Base-by-base conservation (phyloP, 2,888 invertebrate genomes). In the Brenthis daphne region DNA sequence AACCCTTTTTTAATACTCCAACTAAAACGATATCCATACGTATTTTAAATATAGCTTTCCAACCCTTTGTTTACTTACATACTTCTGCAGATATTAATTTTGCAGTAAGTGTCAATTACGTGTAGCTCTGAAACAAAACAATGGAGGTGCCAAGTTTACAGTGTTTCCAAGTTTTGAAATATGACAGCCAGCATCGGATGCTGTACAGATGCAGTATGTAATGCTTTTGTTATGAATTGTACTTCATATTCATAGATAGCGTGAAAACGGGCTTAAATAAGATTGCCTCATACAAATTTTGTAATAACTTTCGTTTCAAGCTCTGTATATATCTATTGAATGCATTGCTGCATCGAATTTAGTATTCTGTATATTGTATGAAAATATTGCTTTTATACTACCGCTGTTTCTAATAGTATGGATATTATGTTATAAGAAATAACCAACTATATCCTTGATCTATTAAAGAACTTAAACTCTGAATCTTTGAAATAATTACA, bases 41-140 rank as follows among this genome's bases (percentile, higher is more conserved):
- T 56, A 70, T 65, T 63, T 57, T 66, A 65, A 64, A 54, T 65
- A 71, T 61, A 56, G 24, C 64, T 20, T 24, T 51, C 37, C 71
- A 51, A 55, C 68, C 70, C 70, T 73, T 73, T 73, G 68, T 68
- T 73, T 68, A 66, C 70, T 57, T 68, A 65, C 65, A 70, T 72
- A 73, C 72, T 70, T 66, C 61, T 65, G 65, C 70, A 64, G 70
- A 73, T 73, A 73, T 73, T 73, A 73, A 73, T 73, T 70, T 70
- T 68, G 60, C 63, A 61, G 61, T 48, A 53, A 69, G 64, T 60
- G 64, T 60, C 70, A 70, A 72, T 74, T 76, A 74, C 76, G 74
- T 76, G 73, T 79, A 50, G 50, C 61, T 68, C 74, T 61, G 65
- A 57, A 73, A 65, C 71, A 57, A 57, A 69, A 70, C 75, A 69